These are phyloP conservation scores for Charanyca ferruginea DNA, from an alignment of 2,888 invertebrate genomes.

Conservation along the genomic window DNA sequence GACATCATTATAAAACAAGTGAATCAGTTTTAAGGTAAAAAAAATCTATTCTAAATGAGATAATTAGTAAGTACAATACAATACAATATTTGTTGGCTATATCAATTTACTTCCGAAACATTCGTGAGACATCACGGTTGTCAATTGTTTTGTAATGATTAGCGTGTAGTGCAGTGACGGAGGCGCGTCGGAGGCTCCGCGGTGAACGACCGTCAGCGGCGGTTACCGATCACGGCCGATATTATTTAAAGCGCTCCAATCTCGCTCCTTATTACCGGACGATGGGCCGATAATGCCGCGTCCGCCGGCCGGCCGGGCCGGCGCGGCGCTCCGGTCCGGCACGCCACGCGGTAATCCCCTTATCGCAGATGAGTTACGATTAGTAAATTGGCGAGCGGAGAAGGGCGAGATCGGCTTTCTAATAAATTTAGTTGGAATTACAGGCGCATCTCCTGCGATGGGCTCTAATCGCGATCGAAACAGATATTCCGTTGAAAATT, in stretches of 20 bases:
- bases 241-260: conserved; percentile 76
- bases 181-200: conserved; percentile 42
- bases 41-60: no score
- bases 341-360: conserved; percentile 70
- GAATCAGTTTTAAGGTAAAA: no score
- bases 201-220: conserved; percentile 65
- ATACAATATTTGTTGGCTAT: no score
- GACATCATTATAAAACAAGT: no score
- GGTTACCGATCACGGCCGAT: conserved; percentile 70
- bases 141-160: neutral
- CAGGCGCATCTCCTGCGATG: conserved; percentile 68
- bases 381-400: conserved; percentile 86
- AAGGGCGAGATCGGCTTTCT: conserved; percentile 81
- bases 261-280: conserved; percentile 74
- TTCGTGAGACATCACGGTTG: neutral
- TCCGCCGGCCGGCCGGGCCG: conserved; percentile 31
- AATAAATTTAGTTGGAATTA: conserved; percentile 83
- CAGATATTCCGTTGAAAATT: conserved; percentile 65
- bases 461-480: conserved; percentile 62
- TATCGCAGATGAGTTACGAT: conserved; percentile 88
- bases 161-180: conserved; percentile 3
- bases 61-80: no score
- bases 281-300: conserved; percentile 68
- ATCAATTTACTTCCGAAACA: no score
- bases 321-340: conserved; percentile 48